Conservation (phyloP, 2,113 vertebrate genomes). For the Corvus cornix region DNA sequence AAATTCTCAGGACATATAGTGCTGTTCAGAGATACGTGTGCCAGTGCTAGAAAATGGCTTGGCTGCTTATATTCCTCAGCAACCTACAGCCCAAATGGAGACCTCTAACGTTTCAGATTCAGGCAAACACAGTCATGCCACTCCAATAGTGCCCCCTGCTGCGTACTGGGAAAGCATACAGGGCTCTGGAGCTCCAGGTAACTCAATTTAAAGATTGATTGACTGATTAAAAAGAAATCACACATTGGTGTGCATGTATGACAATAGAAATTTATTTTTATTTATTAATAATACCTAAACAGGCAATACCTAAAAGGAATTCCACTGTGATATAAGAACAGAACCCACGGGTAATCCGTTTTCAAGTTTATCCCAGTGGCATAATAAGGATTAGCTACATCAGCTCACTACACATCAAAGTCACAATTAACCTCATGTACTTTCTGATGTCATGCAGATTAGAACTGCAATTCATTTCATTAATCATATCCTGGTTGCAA, state of each 20-base stretch:
- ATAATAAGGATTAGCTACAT: background rate
- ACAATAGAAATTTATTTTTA: background rate
- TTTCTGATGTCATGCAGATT: background rate
- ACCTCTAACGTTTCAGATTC: background rate
- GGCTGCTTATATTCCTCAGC: background rate
- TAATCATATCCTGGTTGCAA: background rate
- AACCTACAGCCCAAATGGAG: background rate
- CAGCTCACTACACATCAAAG: background rate
- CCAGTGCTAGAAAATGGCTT: background rate
- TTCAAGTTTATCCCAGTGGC: background rate
- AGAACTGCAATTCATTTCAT: background rate
- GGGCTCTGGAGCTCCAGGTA: background rate
- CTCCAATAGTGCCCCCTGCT: conserved; percentile 59
- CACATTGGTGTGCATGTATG: background rate
- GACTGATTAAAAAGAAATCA: background rate
- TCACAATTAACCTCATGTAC: background rate
- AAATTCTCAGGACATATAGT: background rate
- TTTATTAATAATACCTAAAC: background rate
- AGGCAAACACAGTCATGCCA: background rate
- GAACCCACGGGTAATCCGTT: background rate
- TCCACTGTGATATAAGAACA: background rate
- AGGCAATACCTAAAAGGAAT: background rate
- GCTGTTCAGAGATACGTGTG: background rate
- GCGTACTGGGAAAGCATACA: background rate
- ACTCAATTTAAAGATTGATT: background rate